These are phyloP conservation scores for Brachionus manjavacas DNA, from an alignment of 1,140 invertebrate genomes.

Conservation along the genomic window DNA sequence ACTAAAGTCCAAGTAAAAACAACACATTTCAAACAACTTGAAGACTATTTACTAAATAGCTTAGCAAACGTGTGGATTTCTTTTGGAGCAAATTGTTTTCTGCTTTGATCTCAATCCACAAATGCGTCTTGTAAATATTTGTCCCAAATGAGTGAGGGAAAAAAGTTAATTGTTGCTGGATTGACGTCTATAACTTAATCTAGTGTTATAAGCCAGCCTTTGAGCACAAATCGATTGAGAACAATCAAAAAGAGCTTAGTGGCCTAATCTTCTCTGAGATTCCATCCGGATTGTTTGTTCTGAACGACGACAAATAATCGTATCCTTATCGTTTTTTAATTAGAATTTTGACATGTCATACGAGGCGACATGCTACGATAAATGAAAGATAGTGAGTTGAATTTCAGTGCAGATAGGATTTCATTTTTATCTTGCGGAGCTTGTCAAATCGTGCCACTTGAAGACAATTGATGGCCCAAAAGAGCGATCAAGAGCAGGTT, in stretches of 20 bases:
- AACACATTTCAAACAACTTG: slow-evolving; percentile 14
- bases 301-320: background rate
- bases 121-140: slow-evolving; percentile 37
- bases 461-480: background rate
- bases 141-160: background rate
- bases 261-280: slow-evolving; percentile 12
- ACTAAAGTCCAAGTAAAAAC: background rate
- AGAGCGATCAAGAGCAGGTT: slow-evolving; percentile 19
- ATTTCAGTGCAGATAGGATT: background rate
- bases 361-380: background rate
- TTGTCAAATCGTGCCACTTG: background rate
- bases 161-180: slow-evolving; percentile 11
- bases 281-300: slow-evolving; percentile 13
- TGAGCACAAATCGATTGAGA: slow-evolving; percentile 9
- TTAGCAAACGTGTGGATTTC: slow-evolving; percentile 20
- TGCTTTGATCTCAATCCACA: background rate
- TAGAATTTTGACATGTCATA: slow-evolving; percentile 29
- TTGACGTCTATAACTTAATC: slow-evolving; percentile 13
- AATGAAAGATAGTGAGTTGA: background rate
- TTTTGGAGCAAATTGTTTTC: background rate
- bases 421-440: background rate
- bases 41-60: slow-evolving; percentile 1
- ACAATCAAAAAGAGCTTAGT: slow-evolving; percentile 11
- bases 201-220: slow-evolving; percentile 26
- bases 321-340: slow-evolving; percentile 33